phyloP scores from a whole-genome alignment of 2,797 vertebrate species.

The Rhinichthys osculus region DNA sequence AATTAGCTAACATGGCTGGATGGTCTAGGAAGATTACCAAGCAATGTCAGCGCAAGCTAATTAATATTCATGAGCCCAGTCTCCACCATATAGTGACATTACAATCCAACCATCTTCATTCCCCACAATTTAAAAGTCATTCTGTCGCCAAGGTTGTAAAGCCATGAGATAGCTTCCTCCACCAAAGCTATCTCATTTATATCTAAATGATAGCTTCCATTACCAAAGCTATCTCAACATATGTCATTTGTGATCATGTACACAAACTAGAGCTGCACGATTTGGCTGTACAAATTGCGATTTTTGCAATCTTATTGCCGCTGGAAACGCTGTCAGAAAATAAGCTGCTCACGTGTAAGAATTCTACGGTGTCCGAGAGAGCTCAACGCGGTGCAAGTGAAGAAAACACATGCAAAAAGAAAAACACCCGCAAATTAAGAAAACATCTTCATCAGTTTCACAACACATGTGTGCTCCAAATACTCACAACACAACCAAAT shows the following conservation, averaged over 20 bases:
- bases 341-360: too few relatives aligned
- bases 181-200: not conserved
- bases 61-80: constrained; percentile 8
- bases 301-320: too few relatives aligned
- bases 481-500: too few relatives aligned
- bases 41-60: constrained; percentile 7
- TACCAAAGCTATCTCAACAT: not conserved
- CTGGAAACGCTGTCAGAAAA: too few relatives aligned
- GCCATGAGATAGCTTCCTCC: not conserved
- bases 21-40: not conserved
- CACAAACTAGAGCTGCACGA: not conserved
- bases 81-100: constrained; percentile 5
- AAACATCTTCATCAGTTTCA: too few relatives aligned
- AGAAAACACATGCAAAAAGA: too few relatives aligned
- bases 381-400: too few relatives aligned
- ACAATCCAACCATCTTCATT: not conserved
- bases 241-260: not conserved
- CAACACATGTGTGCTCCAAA: too few relatives aligned
- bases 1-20: constrained; percentile 11
- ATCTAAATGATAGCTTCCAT: too few relatives aligned
- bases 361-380: too few relatives aligned
- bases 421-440: too few relatives aligned
- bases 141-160: not conserved
- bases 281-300: too few relatives aligned
- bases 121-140: not conserved